Evolutionary conservation across 2,888 invertebrate genomes (phyloP).

Genomic region (Nineta flava): DNA sequence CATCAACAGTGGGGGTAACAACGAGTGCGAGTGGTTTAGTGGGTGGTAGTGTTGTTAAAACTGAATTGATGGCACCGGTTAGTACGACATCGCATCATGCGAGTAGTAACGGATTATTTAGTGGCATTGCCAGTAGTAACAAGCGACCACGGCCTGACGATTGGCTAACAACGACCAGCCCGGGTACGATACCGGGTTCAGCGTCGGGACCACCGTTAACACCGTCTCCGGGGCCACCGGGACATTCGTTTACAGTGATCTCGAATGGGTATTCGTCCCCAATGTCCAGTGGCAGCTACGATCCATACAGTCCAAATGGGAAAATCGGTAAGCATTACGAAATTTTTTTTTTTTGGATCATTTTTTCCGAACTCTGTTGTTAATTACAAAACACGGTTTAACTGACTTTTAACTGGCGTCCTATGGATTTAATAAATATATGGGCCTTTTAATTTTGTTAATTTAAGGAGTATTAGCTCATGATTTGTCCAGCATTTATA

Average conservation of each 20-base stretch:
- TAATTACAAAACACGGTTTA: no score
- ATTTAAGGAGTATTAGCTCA: no score
- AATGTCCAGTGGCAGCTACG: constrained; percentile 76
- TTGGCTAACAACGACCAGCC: constrained; percentile 47
- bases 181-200: constrained; percentile 36
- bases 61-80: constrained; percentile 17
- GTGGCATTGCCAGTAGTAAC: constrained; percentile 26
- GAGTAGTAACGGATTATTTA: constrained; percentile 10
- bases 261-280: constrained; percentile 75
- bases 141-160: constrained; percentile 42
- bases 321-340: constrained; percentile 57
- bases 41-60: constrained; percentile 11
- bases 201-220: constrained; percentile 39
- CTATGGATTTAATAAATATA: neutral
- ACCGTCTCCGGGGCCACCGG: constrained; percentile 45
- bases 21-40: constrained; percentile 14
- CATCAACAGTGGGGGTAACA: constrained; percentile 14
- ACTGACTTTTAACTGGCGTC: no score
- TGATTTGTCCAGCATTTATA: no score
- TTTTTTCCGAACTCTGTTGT: neutral
- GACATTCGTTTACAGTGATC: constrained; percentile 33
- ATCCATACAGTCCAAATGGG: constrained; percentile 78
- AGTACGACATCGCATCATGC: constrained; percentile 13
- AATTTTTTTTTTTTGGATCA: neutral
- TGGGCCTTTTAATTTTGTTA: no score